Evolutionary conservation across 2,113 vertebrate genomes (phyloP), one percentile per base, ranked within the genome.

Genomic region (Austrofundulus limnaeus): DNA sequence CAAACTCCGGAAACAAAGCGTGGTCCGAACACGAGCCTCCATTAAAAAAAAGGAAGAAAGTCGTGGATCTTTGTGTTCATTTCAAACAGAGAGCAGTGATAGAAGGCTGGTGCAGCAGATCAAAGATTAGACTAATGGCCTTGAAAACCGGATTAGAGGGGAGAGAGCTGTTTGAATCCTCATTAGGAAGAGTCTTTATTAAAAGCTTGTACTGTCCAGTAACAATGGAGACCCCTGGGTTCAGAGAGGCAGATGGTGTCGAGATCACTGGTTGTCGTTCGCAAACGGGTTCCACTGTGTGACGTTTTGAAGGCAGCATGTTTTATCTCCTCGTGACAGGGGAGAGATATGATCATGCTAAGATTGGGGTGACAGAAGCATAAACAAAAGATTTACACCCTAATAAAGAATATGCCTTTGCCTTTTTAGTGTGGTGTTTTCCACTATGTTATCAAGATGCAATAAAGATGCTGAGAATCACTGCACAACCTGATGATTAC

Each of bases 101-200:
- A 25, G 19, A 61, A 46, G 14, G 16, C 31, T 41, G 43, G 51
- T 38, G 39, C 53, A 52, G 31, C 43, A 63, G 57, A 72, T 70
- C 31, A 57, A 17, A 66, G 45, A 72, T 38, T 24, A 16, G 41
- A 61, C 60, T 45, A 69, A 77, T 70, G 34, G 25, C 55, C 58
- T 52, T 69, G 59, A 60, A 80, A 76, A 38, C 10, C 6, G 4
- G 52, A 80, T 71, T 67, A 70, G 72, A 72, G 51, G 43, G 16
- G 45, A 66, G 56, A 11, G n/a, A 50, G 17, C 38, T 45, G 51
- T 47, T 66, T 74, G 62, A 84, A 65, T 64, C 55, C 38, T 19
- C 41, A 62, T 78, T 74, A 66, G 31, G 51, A n/a, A 34, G 51
- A 55, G 25, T 37, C 60, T 62, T 49, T 45, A 61, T 65, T 55